A percentile compares a stretch with the other conserved stretches of the same genome.
phyloP scores from a whole-genome alignment of 2,888 invertebrate species.

The Stenoptilia bipunctidactyla region DNA sequence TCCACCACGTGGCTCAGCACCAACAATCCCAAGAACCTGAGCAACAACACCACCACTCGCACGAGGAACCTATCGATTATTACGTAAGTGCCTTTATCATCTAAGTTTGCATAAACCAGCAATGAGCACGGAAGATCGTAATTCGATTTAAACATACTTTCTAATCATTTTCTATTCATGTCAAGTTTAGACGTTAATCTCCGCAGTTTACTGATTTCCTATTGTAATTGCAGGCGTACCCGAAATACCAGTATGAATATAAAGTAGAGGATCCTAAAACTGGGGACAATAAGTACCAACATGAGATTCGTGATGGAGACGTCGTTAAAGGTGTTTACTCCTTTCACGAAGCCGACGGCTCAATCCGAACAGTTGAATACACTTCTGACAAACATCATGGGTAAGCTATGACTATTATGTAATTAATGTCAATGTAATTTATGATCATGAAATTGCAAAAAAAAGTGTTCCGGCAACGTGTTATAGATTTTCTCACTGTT shows the following conservation, averaged over 20 bases:
- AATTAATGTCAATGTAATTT: not conserved
- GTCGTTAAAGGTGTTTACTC: conserved; percentile 69
- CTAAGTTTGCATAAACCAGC: not conserved
- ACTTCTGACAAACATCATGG: conserved; percentile 61
- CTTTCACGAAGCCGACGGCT: conserved; percentile 68
- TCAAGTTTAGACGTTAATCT: not conserved
- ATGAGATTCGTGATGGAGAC: conserved; percentile 67
- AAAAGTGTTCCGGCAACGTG: too few relatives aligned
- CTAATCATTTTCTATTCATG: not conserved
- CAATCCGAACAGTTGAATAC: conserved; percentile 67
- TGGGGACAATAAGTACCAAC: conserved; percentile 68
- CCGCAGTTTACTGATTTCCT: not conserved
- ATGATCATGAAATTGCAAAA: not conserved
- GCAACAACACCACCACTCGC: conserved; percentile 11
- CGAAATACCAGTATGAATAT: conserved; percentile 67
- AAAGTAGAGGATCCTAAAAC: conserved; percentile 65
- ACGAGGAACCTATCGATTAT: conserved; percentile 31
- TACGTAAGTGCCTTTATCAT: conserved; percentile 24
- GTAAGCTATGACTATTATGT: conserved; percentile 26
- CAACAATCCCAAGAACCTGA: conserved; percentile 18
- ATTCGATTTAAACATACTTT: not conserved
- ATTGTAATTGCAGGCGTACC: conserved; percentile 39
- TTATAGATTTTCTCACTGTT: too few relatives aligned
- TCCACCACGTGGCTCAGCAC: conserved; percentile 13
- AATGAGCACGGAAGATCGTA: not conserved